Percentiles rank a stretch among this genome's conserved stretches.
phyloP scores from a whole-genome alignment of 2,113 vertebrate genomes.

The Helogale parvula region DNA sequence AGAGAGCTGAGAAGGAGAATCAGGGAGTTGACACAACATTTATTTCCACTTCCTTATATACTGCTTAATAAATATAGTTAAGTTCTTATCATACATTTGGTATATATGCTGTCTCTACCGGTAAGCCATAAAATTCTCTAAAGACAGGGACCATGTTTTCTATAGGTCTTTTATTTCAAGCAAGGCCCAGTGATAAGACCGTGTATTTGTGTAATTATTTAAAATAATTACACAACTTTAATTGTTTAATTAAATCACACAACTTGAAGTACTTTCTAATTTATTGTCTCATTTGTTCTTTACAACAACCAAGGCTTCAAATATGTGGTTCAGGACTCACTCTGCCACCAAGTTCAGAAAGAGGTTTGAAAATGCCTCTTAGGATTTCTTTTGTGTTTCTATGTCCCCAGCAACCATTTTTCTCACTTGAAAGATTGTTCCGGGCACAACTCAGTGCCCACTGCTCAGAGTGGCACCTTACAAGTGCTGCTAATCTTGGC shows the following conservation, averaged over 20 bases:
- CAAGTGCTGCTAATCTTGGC: conserved; percentile 41
- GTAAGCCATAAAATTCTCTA: background rate
- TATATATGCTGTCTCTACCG: background rate
- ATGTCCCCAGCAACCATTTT: background rate
- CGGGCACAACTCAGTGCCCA: background rate
- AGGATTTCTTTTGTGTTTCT: background rate
- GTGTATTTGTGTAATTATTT: conserved; percentile 27
- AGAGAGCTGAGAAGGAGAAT: background rate
- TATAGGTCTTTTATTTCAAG: conserved; percentile 54
- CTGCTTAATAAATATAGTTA: conserved; percentile 33
- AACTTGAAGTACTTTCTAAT: conserved; percentile 20
- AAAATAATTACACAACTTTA: background rate
- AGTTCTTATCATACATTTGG: background rate
- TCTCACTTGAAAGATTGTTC: background rate
- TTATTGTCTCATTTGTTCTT: conserved; percentile 3
- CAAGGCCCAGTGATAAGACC: conserved; percentile 5
- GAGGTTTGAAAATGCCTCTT: background rate
- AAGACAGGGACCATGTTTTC: background rate
- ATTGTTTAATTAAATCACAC: conserved; percentile 5
- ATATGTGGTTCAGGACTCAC: background rate
- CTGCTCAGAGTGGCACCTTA: background rate
- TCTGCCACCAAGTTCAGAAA: background rate
- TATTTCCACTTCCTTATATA: conserved; percentile 42
- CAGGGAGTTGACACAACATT: background rate
- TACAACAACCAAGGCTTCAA: background rate